phyloP scores from a whole-genome alignment of 2,797 vertebrate species.

The Manis pentadactyla region DNA sequence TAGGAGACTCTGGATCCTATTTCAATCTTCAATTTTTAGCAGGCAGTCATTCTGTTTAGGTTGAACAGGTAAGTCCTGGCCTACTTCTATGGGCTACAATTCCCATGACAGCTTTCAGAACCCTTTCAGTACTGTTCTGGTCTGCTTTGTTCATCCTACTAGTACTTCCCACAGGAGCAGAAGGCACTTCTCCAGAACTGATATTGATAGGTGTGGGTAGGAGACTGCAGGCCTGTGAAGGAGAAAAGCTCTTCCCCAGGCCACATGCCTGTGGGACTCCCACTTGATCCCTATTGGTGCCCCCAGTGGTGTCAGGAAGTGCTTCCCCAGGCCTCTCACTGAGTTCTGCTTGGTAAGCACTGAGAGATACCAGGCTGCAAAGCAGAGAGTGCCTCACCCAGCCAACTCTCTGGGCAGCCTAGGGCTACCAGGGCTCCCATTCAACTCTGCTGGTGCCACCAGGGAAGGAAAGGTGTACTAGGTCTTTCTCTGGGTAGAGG shows the following conservation, averaged over 20 bases:
- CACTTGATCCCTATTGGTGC: neutral
- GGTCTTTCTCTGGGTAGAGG: neutral
- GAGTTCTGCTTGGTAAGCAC: neutral
- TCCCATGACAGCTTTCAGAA: slow-evolving; percentile 30
- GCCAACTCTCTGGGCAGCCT: neutral
- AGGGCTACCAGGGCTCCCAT: neutral
- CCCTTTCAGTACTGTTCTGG: neutral
- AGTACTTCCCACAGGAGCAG: neutral
- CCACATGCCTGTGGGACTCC: neutral
- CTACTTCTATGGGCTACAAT: neutral
- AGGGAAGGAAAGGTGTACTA: neutral
- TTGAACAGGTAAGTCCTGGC: neutral
- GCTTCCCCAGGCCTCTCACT: neutral
- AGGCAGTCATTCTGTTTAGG: slow-evolving; percentile 15
- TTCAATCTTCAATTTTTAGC: slow-evolving; percentile 5
- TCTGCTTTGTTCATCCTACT: neutral
- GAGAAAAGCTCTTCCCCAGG: neutral
- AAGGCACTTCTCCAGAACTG: neutral
- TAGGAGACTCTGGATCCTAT: slow-evolving; percentile 21
- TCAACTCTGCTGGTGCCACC: neutral
- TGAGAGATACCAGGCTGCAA: neutral
- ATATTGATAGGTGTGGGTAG: neutral
- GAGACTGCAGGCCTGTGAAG: neutral
- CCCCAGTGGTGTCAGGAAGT: neutral
- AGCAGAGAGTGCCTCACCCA: neutral